A percentile compares a stretch with the other conserved stretches of the same genome.
These are phyloP conservation scores for Oreochromis spilurus DNA, from an alignment of 2,113 vertebrate genomes.

Conservation along the genomic window DNA sequence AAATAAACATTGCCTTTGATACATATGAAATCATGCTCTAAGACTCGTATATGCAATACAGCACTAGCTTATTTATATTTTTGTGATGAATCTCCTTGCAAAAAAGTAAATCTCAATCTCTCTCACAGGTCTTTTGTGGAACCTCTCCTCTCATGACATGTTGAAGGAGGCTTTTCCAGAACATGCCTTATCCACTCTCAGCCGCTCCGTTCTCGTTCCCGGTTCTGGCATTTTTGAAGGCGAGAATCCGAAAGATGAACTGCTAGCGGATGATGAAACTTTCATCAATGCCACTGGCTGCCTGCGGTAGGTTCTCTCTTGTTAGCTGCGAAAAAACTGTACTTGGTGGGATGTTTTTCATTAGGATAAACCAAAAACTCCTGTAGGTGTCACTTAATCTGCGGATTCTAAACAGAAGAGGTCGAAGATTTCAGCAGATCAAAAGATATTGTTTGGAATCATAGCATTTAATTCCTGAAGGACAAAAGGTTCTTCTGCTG, in stretches of 20 bases:
- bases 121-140: constrained; percentile 88
- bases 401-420: background rate
- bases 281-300: constrained; percentile 91
- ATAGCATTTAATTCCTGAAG: background rate
- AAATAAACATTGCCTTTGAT: background rate
- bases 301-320: constrained; percentile 68
- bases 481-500: background rate
- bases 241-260: constrained; percentile 86
- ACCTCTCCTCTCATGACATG: constrained; percentile 90
- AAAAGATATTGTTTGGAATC: background rate
- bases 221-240: constrained; percentile 86
- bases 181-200: constrained; percentile 74
- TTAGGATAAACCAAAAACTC: background rate
- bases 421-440: background rate
- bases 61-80: background rate
- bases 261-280: constrained; percentile 79
- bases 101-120: background rate
- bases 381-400: background rate
- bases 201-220: constrained; percentile 81
- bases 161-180: constrained; percentile 80
- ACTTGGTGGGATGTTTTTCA: background rate
- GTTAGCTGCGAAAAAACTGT: background rate
- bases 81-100: background rate
- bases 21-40: background rate
- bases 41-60: background rate